Evolutionary conservation across 1,140 invertebrate species (phyloP), one percentile per base, ranked within the genome.

Genomic region (Centruroides vittatus): DNA sequence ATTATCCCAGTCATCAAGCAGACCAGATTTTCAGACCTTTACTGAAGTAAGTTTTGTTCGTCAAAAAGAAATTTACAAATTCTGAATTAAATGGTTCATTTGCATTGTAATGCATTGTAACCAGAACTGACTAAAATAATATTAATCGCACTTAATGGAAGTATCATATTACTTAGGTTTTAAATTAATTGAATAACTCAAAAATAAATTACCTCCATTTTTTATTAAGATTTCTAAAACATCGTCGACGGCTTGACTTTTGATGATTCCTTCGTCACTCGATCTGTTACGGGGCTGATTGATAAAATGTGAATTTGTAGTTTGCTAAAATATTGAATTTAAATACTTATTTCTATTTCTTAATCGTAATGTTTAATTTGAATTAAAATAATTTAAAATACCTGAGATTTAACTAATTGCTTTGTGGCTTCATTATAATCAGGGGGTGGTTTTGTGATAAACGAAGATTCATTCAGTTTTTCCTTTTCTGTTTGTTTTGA

Each of bases 141-240:
- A 2, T 23, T 23, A 23, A 23, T 23, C 2, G 23, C 23, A 23
- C 23, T 23, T 23, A 23, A 23, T 23, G 23, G 23, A 23, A 23
- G 23, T 23, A 2, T 23, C 23, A 2, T 23, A 23, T 23, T 23
- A 23, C 2, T 23, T 2, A 23, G 23, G 23, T 23, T 23, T 23
- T 23, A 23, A 23, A 23, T 23, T 23, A 23, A 23, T 23, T 23
- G 2, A 23, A 23, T 23, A 23, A 23, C 2, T 23, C 23, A 23
- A 23, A 23, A 49, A 10, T 10, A 51, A 51, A 34, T 35, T 60
- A 63, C 62, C 92, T 54, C 92, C 92, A 73, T 91, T 92, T 71
- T 93, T 86, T 34, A 95, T 93, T 0, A 96, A 78, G 67, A 96
- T 94, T 70, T 95, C 90, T n/a, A 97, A 73, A 0, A 96, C 91